Evolutionary conservation across 2,113 vertebrate species (phyloP), one percentile per base, ranked within the genome.

Genomic region (Mandrillus leucophaeus): DNA sequence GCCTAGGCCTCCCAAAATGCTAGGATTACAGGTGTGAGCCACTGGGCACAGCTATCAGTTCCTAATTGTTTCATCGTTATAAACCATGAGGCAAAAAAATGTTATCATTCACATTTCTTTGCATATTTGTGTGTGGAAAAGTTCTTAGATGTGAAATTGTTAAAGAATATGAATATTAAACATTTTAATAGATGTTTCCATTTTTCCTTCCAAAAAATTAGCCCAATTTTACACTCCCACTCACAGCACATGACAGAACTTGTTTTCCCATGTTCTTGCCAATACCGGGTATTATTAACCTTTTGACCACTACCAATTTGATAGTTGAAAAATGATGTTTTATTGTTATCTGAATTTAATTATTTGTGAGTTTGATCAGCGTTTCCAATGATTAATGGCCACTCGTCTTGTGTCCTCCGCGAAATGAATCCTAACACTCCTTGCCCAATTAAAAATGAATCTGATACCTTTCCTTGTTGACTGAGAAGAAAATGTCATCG

Each of bases 311-410:
- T 96, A 96, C 90, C 94, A 96, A 95, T 75, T 90, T 93, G 81
- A 75, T 81, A 66, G 90, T 70, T 90, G 88, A 96, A 95, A 95
- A 95, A 68, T 70, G 45, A 32, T 83, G 68, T 92, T 80, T 97
- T 82, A 82, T 95, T 97, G 70, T 92, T 88, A 75, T 79, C 95
- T 92, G n/a, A 93, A 92, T 85, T 95, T 92, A 96, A 95, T 97
- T 86, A 87, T 96, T 83, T 86, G 70, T 88, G 45, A 95, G 27
- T 86, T 96, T 81, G 84, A 85, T 93, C 90, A 96, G 50, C 22
- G 88, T 82, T 83, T 55, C 95, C 59, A 64, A 70, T 78, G 70
- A 94, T 90, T n/a, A 94, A 73, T 61, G 68, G 25, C 11, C 22
- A 64, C 32, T 66, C 64, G 84, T 90, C 43, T 59, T 76, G 88